Conservation (phyloP, 2,888 invertebrate species). For the Ennomos fuscantarius region DNA sequence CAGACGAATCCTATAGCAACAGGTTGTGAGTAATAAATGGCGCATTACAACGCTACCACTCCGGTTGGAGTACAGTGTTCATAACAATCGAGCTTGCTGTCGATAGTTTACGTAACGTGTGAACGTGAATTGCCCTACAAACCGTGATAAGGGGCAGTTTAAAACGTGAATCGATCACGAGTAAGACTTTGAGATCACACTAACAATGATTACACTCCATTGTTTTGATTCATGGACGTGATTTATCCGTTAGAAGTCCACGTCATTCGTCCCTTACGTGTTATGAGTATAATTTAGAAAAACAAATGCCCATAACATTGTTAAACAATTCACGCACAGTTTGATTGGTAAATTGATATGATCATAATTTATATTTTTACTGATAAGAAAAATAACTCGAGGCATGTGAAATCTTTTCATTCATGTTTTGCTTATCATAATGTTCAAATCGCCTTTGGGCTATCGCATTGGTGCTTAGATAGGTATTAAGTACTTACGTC, state of each 20-base stretch:
- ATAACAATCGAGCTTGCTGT: constrained; percentile 9
- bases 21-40: too few species aligned
- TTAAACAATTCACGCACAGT: not conserved
- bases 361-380: too few species aligned
- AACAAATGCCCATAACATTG: constrained; percentile 3
- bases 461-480: too few species aligned
- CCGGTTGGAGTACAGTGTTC: constrained; percentile 6
- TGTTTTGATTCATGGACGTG: constrained; percentile 10
- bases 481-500: too few species aligned
- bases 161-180: constrained; percentile 10
- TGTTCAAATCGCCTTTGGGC: too few species aligned
- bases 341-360: not conserved
- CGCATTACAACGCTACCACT: not conserved
- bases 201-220: not conserved
- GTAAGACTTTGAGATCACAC: not conserved
- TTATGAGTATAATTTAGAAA: constrained; percentile 8
- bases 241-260: constrained; percentile 5
- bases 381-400: too few species aligned
- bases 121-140: constrained; percentile 6
- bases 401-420: too few species aligned
- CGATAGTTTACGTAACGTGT: constrained; percentile 13
- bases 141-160: constrained; percentile 3
- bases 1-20: too few species aligned
- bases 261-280: constrained; percentile 17
- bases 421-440: too few species aligned